These are phyloP conservation scores for Heteropelma amictum DNA, from an alignment of 2,888 invertebrate genomes.

Conservation along the genomic window DNA sequence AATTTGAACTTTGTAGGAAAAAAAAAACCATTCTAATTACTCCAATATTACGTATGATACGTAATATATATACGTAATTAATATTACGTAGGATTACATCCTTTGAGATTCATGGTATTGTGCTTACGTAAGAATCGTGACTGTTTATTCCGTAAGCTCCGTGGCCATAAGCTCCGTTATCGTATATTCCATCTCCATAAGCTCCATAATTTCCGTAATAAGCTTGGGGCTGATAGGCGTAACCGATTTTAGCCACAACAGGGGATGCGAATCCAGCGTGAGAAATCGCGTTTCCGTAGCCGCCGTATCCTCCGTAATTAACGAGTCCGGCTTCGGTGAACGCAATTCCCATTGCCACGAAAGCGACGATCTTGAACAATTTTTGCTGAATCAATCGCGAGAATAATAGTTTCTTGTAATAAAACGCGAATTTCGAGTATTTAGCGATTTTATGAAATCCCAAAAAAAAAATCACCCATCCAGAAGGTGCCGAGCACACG, in stretches of 20 bases:
- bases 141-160: constrained; percentile 44
- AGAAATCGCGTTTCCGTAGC: constrained; percentile 56
- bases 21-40: too few species aligned
- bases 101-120: too few species aligned
- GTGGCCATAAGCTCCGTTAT: constrained; percentile 13
- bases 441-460: too few species aligned
- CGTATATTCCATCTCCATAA: constrained; percentile 44
- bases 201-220: constrained; percentile 44
- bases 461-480: too few species aligned
- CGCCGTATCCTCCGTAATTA: constrained; percentile 45
- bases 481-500: too few species aligned
- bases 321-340: constrained; percentile 60
- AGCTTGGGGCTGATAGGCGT: constrained; percentile 46
- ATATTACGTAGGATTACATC: too few species aligned
- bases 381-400: neutral
- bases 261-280: constrained; percentile 44
- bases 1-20: too few species aligned
- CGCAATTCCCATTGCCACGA: constrained; percentile 59
- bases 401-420: too few species aligned
- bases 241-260: constrained; percentile 43
- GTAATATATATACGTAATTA: too few species aligned
- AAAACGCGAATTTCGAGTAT: too few species aligned
- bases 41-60: too few species aligned
- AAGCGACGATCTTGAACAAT: constrained; percentile 49
- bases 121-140: constrained; percentile 66